Conservation (phyloP, 2,797 vertebrate genomes). For the Chiroxiphia lanceolata region DNA sequence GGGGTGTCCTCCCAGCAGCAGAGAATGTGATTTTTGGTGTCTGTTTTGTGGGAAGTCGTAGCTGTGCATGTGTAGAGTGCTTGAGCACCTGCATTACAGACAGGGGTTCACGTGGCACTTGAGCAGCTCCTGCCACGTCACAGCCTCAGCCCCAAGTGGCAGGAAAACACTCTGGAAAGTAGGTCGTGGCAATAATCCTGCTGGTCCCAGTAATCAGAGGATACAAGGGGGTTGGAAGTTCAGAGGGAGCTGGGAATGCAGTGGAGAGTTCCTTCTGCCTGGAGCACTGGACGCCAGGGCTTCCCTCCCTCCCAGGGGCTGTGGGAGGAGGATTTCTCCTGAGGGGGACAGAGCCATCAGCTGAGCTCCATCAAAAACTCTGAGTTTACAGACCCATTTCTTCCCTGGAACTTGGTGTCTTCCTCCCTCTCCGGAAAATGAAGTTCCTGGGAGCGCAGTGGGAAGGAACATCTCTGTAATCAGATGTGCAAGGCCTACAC, state of each 20-base stretch:
- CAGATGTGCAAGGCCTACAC: background rate
- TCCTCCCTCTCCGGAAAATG: background rate
- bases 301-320: background rate
- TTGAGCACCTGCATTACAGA: background rate
- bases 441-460: background rate
- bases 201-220: conserved; percentile 73
- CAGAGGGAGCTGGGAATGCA: conserved; percentile 50
- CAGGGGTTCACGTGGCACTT: background rate
- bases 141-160: background rate
- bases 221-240: background rate
- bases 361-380: background rate
- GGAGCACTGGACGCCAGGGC: background rate
- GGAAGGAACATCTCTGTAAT: background rate
- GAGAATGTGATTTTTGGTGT: background rate
- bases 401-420: background rate
- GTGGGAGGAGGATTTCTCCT: background rate
- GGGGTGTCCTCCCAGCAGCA: background rate
- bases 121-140: background rate
- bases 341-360: background rate
- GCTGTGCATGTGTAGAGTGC: background rate
- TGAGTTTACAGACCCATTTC: background rate
- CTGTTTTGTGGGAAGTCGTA: background rate
- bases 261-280: conserved; percentile 1
- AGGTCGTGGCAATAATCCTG: conserved; percentile 70
- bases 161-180: conserved; percentile 60